Evolutionary conservation across 2,888 invertebrate genomes (phyloP), one percentile per base, ranked within the genome.

Genomic region (Eristalis pertinax): DNA sequence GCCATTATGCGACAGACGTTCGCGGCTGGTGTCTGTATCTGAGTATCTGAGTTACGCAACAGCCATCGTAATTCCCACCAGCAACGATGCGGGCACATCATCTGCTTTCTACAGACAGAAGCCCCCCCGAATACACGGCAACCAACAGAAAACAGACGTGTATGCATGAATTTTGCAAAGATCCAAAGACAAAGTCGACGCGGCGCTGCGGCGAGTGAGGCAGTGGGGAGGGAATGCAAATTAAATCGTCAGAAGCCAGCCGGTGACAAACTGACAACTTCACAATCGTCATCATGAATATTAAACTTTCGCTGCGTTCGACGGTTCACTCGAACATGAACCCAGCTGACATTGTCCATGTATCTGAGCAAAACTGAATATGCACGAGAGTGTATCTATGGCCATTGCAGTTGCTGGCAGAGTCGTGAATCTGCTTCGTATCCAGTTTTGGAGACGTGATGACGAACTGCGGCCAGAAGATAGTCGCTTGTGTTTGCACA

Each of bases 201-300:
- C 32, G 60, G 24, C 13, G 22, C 10, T 15, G 26, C 60, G 26
- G 50, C 4, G 50, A 50, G n/a, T 3, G n/a, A 15, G n/a, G 43
- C 50, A 1, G 19, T 19, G 50, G 2, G n/a, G 13, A 29, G 32
- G 43, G 38, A 60, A 75, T 67, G 75, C 65, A 65, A 75, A 75
- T 75, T 75, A 58, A 75, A 65, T 75, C 26, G 65, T 75, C 58
- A 35, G 56, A 15, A 64, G n/a, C 32, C 65, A 75, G 65, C 65
- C 65, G 64, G 75, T 75, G 56, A 65, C 58, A 58, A 38, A 50
- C 32, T 24, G 26, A 58, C 64, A 65, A 32, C 64, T 74, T 65
- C 65, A 75, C 32, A 69, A 62, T 69, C 77, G 50, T 64, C 74
- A 35, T 76, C 50, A 77, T 69, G 69, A 68, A 69, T 69, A 77